Base-by-base conservation (phyloP, 2,888 invertebrate species). In the Drosophila prostipennis region DNA sequence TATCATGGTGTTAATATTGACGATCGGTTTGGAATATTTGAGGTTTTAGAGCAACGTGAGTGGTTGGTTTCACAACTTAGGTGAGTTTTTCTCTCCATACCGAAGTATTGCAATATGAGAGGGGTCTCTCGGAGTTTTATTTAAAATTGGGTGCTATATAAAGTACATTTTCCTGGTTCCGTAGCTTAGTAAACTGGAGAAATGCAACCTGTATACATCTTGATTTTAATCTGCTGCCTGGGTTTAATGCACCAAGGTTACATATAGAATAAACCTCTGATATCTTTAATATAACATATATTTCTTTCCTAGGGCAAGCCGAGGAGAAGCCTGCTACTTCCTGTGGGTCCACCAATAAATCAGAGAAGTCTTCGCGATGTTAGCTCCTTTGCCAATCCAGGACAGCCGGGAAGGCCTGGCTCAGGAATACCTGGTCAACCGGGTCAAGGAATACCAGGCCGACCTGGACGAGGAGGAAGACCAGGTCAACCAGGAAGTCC, bases 201-300 rank as follows among this genome's bases (percentile, higher is more conserved):
- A 29, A 60, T 60, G 60, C 14, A 19, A 8, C 2, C 37, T 6
- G 26, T 60, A 2, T 32, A 19, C 60, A 19, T 6, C 16, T 59
- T 59, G 16, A 19, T 10, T 2, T 19, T 60, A 37, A 8, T 37
- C 3, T 10, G 14, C 19, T 19, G 36, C 34, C 29, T 60, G 5
- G 5, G 11, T 4, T 37, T 26, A 19, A 6, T 58, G 3, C 10
- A 7, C 10, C 0, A n/a, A 37, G 60, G 60, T 60, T 1, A 14
- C 13, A 13, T 10, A 11, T 6, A 19, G 1, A 13, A 10, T 16
- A 16, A 6, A 6, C 16, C 6, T 13, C 8, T 10, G 4, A 6
- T 14, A 32, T 13, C 26, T 7, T 7, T 37, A 4, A 1, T 0
- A 6, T 7, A 14, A 45, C 2, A 1, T 42, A 3, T n/a, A 2